A percentile compares a stretch with the other conserved stretches of the same genome.
These are phyloP conservation scores for Isurus oxyrinchus DNA, from an alignment of 2,113 vertebrate genomes.

Conservation along the genomic window DNA sequence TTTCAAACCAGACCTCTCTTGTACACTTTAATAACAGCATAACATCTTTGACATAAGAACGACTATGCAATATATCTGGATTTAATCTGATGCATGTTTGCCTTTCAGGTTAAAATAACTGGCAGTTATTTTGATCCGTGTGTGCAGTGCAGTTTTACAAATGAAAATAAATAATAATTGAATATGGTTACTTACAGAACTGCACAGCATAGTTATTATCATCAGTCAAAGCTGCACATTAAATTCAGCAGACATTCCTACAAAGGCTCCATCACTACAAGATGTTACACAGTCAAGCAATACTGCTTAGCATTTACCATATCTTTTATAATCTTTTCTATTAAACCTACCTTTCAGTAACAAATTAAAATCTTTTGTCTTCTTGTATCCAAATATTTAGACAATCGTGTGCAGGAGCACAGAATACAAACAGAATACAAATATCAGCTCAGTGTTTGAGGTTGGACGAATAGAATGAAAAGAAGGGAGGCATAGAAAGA, in stretches of 20 bases:
- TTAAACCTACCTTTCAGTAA: constrained; percentile 24
- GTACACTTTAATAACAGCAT: neutral
- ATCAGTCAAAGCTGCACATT: neutral
- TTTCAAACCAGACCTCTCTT: neutral
- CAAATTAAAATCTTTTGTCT: constrained; percentile 22
- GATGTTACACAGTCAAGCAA: neutral
- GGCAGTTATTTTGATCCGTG: neutral
- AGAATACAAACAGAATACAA: constrained; percentile 26
- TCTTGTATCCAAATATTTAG: constrained; percentile 1
- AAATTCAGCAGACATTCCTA: constrained; percentile 28
- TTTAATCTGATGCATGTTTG: neutral
- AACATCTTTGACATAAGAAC: neutral
- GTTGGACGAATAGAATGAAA: neutral
- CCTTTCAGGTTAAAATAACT: neutral
- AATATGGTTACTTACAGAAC: constrained; percentile 10
- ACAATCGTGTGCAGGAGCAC: neutral
- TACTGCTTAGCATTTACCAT: neutral
- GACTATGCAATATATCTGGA: neutral
- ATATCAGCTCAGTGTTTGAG: neutral
- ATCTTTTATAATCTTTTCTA: neutral
- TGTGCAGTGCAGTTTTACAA: neutral
- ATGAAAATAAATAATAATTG: neutral
- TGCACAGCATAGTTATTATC: neutral
- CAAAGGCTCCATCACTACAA: neutral
- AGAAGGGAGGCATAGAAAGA: neutral